Base-by-base conservation (phyloP, 92 coral and sea anemone species). In the Umimayanthus chanpuru region DNA sequence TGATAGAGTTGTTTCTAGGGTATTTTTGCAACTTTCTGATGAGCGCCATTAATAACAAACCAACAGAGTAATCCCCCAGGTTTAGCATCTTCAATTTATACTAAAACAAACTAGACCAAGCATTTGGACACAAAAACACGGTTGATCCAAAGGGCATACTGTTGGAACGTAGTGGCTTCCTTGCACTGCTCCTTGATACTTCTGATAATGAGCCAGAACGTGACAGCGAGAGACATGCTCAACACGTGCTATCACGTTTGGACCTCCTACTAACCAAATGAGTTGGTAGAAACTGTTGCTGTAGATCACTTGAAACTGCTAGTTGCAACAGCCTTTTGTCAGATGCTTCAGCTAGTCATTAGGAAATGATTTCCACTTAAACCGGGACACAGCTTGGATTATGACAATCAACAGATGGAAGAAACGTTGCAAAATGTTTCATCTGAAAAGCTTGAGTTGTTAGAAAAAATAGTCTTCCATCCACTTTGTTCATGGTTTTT, bases 51-150 rank as follows among this genome's bases (percentile, higher is more conserved):
- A 2, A 53, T 2, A 53, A 53, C 4, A 53, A 53, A 53, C 20
- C 16, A 53, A 47, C 12, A 15, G 20, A 53, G 58, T 53, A 53
- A 12, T 16, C 20, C 58, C 20, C 58, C 58, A 4, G 58, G 58
- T 53, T 53, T 11, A 53, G 14, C 20, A 1, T 1, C 20, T 12
- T 53, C 58, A 53, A 6, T 47, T 47, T 47, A 47, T 7, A 5
- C 0, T 6, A 6, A 41, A 6, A 47, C 8, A 32, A 32, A 2
- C 30, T 93, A 74, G 92, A 95, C 89, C 94, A 93, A 78, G 89
- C 92, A 26, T 55, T 93, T 61, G 92, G 93, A 18, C 85, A 66
- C 81, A 38, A 29, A n/a, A 80, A 72, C 67, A 38, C 80, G 28
- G 79, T 38, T 12, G 77, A 26, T 66, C 6, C 82, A 53, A 29